Conservation (phyloP, 2,113 vertebrate species). For the Epinephelus moara region DNA sequence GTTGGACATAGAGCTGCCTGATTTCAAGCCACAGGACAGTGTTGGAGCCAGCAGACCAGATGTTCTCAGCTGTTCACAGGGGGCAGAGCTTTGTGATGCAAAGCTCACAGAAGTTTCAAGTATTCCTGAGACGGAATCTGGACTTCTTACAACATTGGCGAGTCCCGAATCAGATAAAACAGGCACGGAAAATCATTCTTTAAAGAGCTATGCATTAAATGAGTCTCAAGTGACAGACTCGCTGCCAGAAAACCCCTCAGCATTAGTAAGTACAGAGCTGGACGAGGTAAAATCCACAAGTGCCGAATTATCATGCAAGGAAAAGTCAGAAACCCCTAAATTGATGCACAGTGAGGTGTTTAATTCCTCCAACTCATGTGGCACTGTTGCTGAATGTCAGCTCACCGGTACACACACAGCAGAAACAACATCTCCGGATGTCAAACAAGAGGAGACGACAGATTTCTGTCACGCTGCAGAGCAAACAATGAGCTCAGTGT, state of each 20-base stretch:
- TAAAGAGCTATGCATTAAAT: not conserved
- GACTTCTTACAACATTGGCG: not conserved
- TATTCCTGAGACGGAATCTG: slow-evolving; percentile 17
- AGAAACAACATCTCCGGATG: slow-evolving; percentile 20
- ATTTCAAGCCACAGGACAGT: not conserved
- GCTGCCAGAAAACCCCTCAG: not conserved
- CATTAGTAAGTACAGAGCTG: not conserved
- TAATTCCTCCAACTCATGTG: slow-evolving; percentile 24
- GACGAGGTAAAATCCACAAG: not conserved
- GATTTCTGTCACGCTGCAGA: slow-evolving; percentile 24
- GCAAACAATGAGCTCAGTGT: slow-evolving; percentile 17
- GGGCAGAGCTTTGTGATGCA: not conserved
- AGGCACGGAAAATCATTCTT: not conserved
- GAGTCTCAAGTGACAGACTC: not conserved
- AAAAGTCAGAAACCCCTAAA: not conserved
- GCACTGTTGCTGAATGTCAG: not conserved
- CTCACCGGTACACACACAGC: slow-evolving; percentile 1
- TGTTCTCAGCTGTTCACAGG: not conserved
- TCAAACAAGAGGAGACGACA: slow-evolving; percentile 27
- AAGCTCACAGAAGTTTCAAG: not conserved
- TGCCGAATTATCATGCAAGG: slow-evolving; percentile 15
- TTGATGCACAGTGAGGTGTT: not conserved
- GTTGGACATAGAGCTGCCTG: slow-evolving; percentile 31
- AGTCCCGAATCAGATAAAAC: not conserved
- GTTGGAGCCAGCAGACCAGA: slow-evolving; percentile 11